Conservation (phyloP, 2,797 vertebrate genomes). For the Aplochiton taeniatus region DNA sequence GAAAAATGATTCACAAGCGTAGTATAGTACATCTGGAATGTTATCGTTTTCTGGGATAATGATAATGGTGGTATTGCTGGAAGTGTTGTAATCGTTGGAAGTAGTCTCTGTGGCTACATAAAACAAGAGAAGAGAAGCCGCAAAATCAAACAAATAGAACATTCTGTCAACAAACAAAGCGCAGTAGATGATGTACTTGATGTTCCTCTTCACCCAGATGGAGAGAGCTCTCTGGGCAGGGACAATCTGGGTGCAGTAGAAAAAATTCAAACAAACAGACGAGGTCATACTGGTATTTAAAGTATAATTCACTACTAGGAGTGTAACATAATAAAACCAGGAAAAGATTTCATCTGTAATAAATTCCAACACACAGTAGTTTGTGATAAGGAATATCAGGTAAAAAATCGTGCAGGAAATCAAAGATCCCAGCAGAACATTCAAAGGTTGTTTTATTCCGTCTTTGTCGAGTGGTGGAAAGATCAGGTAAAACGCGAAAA, state of each 20-base stretch:
- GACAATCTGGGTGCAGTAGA: too few species aligned
- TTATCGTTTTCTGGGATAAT: not conserved
- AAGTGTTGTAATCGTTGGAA: too few species aligned
- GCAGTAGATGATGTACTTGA: too few species aligned
- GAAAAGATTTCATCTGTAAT: fast-evolving
- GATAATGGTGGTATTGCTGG: not conserved
- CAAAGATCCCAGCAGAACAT: too few species aligned
- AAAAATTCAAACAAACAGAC: conserved; percentile 55
- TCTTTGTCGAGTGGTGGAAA: not conserved
- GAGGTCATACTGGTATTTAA: conserved; percentile 28
- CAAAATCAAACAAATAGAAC: too few species aligned
- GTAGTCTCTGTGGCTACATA: too few species aligned
- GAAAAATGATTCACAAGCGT: not conserved
- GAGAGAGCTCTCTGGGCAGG: too few species aligned
- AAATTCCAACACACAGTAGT: fast-evolving
- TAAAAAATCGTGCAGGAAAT: too few species aligned
- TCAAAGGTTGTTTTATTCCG: conserved; percentile 48
- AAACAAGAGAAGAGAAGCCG: fast-evolving
- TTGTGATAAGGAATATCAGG: not conserved
- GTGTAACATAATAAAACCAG: fast-evolving
- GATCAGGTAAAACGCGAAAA: too few species aligned
- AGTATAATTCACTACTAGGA: not conserved
- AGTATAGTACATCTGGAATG: not conserved
- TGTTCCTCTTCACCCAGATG: too few species aligned
- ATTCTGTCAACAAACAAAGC: too few species aligned